Evolutionary conservation across 1,140 invertebrate species (phyloP).

Genomic region (Nylanderia fulva): DNA sequence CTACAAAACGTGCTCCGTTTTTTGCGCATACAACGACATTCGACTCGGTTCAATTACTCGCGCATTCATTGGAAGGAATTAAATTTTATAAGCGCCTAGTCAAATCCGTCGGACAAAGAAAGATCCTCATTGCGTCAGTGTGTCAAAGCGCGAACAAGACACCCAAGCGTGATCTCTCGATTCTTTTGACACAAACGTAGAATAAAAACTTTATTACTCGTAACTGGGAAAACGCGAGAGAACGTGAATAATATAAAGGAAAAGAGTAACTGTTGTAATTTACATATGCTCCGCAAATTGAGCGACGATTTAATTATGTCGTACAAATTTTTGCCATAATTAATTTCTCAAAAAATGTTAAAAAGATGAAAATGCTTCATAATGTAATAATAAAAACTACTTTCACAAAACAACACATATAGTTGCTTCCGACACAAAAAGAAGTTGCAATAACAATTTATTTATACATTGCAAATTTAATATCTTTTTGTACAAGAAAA

Average conservation of each 20-base stretch:
- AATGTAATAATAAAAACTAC: neutral
- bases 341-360: neutral
- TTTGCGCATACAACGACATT: constrained; percentile 3
- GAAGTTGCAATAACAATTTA: neutral
- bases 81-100: constrained; percentile 43
- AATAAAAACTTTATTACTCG: constrained; percentile 43
- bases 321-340: neutral
- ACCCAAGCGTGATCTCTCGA: constrained; percentile 14
- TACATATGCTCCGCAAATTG: neutral
- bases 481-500: too few relatives aligned
- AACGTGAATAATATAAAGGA: constrained; percentile 4
- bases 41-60: constrained; percentile 42
- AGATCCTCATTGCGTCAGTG: neutral
- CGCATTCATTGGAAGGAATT: constrained; percentile 22
- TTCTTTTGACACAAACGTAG: neutral
- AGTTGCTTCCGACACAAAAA: neutral
- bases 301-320: neutral
- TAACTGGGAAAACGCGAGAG: constrained; percentile 17
- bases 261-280: neutral
- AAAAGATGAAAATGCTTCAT: neutral
- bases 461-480: too few relatives aligned
- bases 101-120: neutral
- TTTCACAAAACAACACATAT: neutral
- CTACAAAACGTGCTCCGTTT: constrained; percentile 8
- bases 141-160: neutral